phyloP scores from a whole-genome alignment of 2,113 vertebrate species.

The Colius striatus region DNA sequence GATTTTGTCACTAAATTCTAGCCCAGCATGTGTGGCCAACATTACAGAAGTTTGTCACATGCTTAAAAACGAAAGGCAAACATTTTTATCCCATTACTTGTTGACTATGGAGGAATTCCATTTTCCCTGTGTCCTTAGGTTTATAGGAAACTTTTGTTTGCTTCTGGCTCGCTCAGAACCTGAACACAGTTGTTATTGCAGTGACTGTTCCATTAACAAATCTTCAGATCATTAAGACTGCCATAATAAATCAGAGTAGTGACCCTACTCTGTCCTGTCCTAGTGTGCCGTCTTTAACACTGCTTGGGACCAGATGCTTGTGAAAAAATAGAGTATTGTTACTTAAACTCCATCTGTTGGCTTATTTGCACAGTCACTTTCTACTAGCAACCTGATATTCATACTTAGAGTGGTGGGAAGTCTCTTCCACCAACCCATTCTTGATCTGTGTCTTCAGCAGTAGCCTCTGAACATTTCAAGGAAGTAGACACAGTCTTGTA shows the following conservation, averaged over 20 bases:
- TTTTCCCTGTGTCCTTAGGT: neutral
- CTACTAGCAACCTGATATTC: conserved; percentile 26
- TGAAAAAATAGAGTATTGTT: conserved; percentile 2
- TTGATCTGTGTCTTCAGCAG: conserved; percentile 38
- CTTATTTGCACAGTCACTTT: conserved; percentile 46
- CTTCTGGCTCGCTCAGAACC: neutral
- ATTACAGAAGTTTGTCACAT: neutral
- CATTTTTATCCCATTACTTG: neutral
- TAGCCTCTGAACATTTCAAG: conserved; percentile 38
- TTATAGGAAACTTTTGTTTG: neutral
- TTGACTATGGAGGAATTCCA: neutral
- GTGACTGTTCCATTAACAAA: neutral
- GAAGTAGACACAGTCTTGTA: conserved; percentile 43
- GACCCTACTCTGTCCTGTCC: neutral
- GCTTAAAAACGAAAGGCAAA: neutral
- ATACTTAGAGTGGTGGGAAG: conserved; percentile 15
- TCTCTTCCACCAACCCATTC: conserved; percentile 18
- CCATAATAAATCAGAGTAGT: neutral
- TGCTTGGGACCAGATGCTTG: neutral
- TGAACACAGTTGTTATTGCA: neutral
- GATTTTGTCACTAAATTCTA: neutral
- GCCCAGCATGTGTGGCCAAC: neutral
- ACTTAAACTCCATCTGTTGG: neutral
- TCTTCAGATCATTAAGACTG: neutral
- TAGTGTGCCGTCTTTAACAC: neutral